A percentile compares a stretch with the other conserved stretches of the same genome.
These are phyloP conservation scores for Ophion ventricosus DNA, from an alignment of 2,888 invertebrate species.

Conservation along the genomic window DNA sequence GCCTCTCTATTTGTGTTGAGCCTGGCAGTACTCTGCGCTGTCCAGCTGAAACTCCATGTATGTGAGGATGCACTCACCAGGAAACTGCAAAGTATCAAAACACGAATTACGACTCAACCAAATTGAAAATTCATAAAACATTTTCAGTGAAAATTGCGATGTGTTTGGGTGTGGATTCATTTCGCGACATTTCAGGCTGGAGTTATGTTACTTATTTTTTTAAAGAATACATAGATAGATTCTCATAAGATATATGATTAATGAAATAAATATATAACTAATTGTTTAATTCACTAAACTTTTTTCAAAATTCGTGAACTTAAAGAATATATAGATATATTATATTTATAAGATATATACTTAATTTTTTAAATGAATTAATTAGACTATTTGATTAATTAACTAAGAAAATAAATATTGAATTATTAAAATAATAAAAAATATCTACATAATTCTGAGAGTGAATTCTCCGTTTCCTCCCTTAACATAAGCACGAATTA, in stretches of 20 bases:
- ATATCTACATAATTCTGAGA: background rate
- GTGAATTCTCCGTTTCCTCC: background rate
- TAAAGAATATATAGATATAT: background rate
- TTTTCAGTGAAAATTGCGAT: background rate
- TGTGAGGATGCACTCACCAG: conserved; percentile 94
- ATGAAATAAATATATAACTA: no score
- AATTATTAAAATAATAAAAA: background rate
- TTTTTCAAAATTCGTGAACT: background rate
- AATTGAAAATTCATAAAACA: background rate
- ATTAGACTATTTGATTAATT: no score
- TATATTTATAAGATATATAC: background rate
- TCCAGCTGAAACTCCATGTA: conserved; percentile 99
- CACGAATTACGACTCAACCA: conserved; percentile 14
- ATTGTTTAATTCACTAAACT: no score
- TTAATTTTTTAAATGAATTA: background rate
- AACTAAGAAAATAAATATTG: background rate
- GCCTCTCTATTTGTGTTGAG: conserved; percentile 96
- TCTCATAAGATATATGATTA: no score
- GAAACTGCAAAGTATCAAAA: conserved; percentile 87
- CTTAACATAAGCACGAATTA: background rate
- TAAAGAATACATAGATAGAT: no score
- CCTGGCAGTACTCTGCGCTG: conserved; percentile 99
- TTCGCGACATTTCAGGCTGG: no score
- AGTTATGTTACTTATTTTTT: no score
- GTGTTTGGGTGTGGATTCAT: background rate